Evolutionary conservation across 2,113 vertebrate genomes (phyloP), one percentile per base, ranked within the genome.

Genomic region (Gymnobelideus leadbeateri): DNA sequence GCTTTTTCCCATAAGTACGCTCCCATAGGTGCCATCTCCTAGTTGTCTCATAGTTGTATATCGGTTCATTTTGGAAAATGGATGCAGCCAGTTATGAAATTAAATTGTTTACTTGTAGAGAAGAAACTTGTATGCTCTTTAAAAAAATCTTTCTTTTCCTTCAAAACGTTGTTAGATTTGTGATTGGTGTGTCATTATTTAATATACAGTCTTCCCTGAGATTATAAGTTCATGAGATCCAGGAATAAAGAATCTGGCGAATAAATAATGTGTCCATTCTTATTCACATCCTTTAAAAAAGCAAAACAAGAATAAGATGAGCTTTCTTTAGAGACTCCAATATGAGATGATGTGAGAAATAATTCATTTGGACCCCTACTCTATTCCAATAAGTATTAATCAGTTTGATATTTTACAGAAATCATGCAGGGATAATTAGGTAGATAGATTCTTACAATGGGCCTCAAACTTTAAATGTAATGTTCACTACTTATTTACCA

Each of bases 11-110:
- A 99, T 99, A 46, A 99, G 97, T 92, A 99, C 99, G 0, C 99
- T 99, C 89, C 99, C 99, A 1, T 99, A 99, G 37, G 99, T 99
- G 96, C 99, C 99, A 37, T 99, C 99, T 25, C 99, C 99, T 92
- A 99, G 96, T 95, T 99, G 99, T 97, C 98, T 99, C 98, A 99
- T 98, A 51, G 99, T 99, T 21, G 99, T 99, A 92, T 99, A 99
- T 57, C 99, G 99, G 96, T 99, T 99, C 99, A 99, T 99, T 97
- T 95, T 98, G 93, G n/a, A 97, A 97, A 61, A 96, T 54, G 3
- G 1, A 0, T 0, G 92, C 0, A 92, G 93, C 26, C 37, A 93
- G 21, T 51, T 51, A 16, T 14, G 28, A 94, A 94, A 25, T 24
- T 53, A 43, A 95, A 23, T 50, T 14, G 47, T 91, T 68, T 97